Percentiles rank a stretch among this genome's conserved stretches.
phyloP scores from a whole-genome alignment of 1,140 invertebrate genomes.

The Hydropsyche tenuis region DNA sequence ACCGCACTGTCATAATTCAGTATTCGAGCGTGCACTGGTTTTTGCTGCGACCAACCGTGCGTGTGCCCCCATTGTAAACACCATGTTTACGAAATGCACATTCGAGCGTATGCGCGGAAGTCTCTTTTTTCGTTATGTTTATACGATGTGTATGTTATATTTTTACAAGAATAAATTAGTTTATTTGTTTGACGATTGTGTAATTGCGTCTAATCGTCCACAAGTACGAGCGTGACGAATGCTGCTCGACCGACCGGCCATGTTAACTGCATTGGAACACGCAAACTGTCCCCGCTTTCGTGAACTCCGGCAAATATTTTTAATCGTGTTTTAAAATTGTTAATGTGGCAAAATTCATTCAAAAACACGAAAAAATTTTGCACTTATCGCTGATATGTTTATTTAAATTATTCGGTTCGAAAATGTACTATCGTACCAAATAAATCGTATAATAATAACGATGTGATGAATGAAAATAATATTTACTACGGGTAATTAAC shows the following conservation, averaged over 20 bases:
- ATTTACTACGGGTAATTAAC: too few species aligned
- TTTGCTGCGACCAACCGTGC: neutral
- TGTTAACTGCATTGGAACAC: constrained; percentile 7
- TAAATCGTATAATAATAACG: too few species aligned
- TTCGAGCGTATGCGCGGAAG: too few species aligned
- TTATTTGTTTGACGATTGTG: constrained; percentile 33
- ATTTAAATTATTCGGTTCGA: too few species aligned
- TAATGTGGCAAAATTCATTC: neutral
- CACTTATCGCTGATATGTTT: too few species aligned
- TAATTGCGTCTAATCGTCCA: constrained; percentile 26
- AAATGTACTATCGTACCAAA: too few species aligned
- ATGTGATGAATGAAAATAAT: too few species aligned
- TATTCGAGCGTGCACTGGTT: neutral
- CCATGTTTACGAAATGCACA: too few species aligned
- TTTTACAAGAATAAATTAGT: constrained; percentile 29
- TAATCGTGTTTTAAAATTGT: constrained; percentile 5
- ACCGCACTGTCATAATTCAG: neutral
- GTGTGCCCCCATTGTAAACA: neutral
- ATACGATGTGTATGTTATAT: neutral
- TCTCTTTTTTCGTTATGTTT: too few species aligned
- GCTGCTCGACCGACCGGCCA: neutral
- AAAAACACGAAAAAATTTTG: too few species aligned
- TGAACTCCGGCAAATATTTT: neutral
- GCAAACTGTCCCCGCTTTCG: constrained; percentile 5
- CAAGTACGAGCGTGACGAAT: constrained; percentile 30